Evolutionary conservation across 2,888 invertebrate genomes (phyloP), one percentile per base, ranked within the genome.

Genomic region (Dynastes hyllus): DNA sequence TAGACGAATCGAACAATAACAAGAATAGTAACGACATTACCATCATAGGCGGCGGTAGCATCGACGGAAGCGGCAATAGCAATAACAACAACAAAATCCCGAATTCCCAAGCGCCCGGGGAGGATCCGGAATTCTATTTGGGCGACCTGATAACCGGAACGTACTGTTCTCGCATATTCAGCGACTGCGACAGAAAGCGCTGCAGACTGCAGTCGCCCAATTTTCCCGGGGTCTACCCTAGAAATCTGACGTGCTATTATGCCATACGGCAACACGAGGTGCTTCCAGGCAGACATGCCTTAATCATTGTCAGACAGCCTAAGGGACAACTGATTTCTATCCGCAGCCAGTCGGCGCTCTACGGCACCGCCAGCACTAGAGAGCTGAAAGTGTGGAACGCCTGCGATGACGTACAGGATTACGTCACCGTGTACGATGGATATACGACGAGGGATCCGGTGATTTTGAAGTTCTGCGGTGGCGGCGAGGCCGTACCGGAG

Each of bases 231-330:
- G 93, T 97, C 84, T 98, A 98, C 90, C 97, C 97, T 2, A 92
- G 97, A 83, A 97, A 97, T 89, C 93, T 98, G 86, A 97, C 97
- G 81, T 98, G 98, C 88, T 97, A 97, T 90, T 98, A 96, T 88
- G 96, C 97, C 65, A 95, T 97, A 79, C 91, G 95, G 82, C 94
- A 93, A 90, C 95, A 96, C 89, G 95, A 95, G 88, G 94, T 95
- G 85, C 96, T 96, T 80, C 92, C 93, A 86, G 96, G 96, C 85
- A 96, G 96, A 90, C 96, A 96, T 88, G 96, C 97, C 37, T 91
- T 97, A 85, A 96, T 97, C 87, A 93, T 95, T 81, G 95, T 97
- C 69, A 93, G 93, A 85, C 96, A 96, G 88, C 93, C 94, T 61
- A 95, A 95, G 87, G 96, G 96, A 66, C 96, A 96, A 89, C 91